Evolutionary conservation across 1,140 invertebrate species (phyloP).

Genomic region (Drosophila ficusphila): DNA sequence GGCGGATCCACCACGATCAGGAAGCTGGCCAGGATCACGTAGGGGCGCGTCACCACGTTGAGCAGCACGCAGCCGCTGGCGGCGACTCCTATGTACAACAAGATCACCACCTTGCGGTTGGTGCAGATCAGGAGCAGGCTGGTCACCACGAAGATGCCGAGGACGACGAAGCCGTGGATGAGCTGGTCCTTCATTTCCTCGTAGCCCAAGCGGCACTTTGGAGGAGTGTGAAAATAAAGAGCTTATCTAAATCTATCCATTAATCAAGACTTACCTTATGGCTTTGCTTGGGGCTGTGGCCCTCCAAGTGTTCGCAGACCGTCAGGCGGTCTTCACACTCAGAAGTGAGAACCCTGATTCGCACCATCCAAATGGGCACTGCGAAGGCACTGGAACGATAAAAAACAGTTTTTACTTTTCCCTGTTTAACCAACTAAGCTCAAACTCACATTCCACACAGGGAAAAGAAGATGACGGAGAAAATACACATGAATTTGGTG

Average conservation of each 20-base stretch:
- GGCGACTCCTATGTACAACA: neutral
- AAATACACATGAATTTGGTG: neutral
- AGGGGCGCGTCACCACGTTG: conserved; percentile 7
- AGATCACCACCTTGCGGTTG: conserved; percentile 13
- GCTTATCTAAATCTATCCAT: no score
- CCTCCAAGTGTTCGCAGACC: conserved; percentile 19
- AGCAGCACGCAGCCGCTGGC: neutral
- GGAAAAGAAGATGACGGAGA: neutral
- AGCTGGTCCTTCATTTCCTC: neutral
- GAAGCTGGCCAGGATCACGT: conserved; percentile 1
- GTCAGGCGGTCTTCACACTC: rapidly evolving
- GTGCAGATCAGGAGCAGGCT: conserved; percentile 26
- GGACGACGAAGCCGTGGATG: conserved; percentile 1
- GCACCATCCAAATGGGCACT: conserved; percentile 46
- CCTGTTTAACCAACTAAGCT: no score
- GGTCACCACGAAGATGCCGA: conserved; percentile 16
- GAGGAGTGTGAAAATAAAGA: no score
- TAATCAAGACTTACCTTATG: no score
- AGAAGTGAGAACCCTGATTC: conserved; percentile 2
- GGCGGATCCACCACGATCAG: conserved; percentile 3
- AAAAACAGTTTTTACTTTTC: neutral
- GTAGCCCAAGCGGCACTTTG: conserved; percentile 5
- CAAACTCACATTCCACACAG: conserved; percentile 10
- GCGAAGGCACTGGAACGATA: conserved; percentile 16
- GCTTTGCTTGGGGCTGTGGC: rapidly evolving